Conservation (phyloP, 2,797 vertebrate species). For the Mormyrus hasselquistii region DNA sequence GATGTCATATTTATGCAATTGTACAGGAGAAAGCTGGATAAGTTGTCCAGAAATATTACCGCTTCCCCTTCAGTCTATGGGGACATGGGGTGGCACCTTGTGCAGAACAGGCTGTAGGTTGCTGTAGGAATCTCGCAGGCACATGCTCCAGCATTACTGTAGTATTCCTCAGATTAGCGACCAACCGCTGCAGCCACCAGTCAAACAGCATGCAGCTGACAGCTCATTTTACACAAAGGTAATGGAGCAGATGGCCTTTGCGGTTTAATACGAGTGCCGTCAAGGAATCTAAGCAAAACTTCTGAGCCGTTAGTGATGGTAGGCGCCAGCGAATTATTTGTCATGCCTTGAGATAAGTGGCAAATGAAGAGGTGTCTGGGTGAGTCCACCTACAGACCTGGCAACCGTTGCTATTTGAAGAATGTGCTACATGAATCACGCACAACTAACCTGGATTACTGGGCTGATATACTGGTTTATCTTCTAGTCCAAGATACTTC, state of each 20-base stretch:
- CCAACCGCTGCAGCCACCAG: conserved; percentile 46
- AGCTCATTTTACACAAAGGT: conserved; percentile 78
- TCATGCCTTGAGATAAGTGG: conserved; percentile 69
- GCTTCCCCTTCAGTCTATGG: not conserved
- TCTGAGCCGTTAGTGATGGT: conserved; percentile 73
- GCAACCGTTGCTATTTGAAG: conserved; percentile 38
- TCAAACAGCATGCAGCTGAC: conserved; percentile 58
- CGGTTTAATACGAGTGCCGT: conserved; percentile 79
- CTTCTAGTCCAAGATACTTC: not conserved
- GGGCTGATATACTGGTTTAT: conserved; percentile 24
- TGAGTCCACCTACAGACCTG: conserved; percentile 39
- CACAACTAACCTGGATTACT: conserved; percentile 57
- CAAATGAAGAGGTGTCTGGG: conserved; percentile 43
- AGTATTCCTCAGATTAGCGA: conserved; percentile 49
- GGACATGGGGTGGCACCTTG: conserved; percentile 24
- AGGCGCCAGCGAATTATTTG: conserved; percentile 77
- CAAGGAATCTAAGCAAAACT: conserved; percentile 68
- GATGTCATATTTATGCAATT: not conserved
- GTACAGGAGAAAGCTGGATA: not conserved
- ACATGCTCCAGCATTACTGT: conserved; percentile 35
- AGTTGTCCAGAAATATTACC: not conserved
- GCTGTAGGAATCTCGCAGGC: conserved; percentile 38
- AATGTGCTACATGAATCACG: conserved; percentile 60
- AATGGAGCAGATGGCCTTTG: conserved; percentile 76
- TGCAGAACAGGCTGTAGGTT: conserved; percentile 15